phyloP scores from a whole-genome alignment of 2,797 vertebrate species.

The Amblyraja radiata region DNA sequence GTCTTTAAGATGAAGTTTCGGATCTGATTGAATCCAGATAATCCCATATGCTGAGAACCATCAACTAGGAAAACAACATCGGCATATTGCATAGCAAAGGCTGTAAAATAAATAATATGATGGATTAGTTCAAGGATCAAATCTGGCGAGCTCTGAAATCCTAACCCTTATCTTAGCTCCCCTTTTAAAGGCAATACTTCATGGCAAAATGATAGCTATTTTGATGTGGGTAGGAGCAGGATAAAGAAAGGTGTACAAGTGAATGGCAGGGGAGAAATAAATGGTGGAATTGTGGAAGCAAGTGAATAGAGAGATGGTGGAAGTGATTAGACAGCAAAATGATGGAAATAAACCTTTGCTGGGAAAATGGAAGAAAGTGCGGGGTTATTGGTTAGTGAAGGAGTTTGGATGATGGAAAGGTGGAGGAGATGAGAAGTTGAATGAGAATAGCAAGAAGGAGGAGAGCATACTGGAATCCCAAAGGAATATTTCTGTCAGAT shows the following conservation, averaged over 20 bases:
- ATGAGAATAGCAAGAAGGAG: background rate
- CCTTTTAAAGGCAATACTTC: background rate
- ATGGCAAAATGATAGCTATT: background rate
- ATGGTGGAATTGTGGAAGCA: background rate
- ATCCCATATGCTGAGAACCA: constrained; percentile 47
- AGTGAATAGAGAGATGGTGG: background rate
- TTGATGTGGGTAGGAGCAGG: background rate
- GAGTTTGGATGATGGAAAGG: background rate
- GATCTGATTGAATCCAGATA: constrained; percentile 50
- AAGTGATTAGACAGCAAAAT: background rate
- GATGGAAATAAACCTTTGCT: background rate
- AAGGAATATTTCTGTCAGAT: background rate
- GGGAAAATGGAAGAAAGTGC: background rate
- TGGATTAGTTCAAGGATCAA: background rate
- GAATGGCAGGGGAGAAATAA: background rate
- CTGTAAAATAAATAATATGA: constrained; percentile 41
- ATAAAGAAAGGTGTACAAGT: background rate
- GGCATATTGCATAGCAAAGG: constrained; percentile 53
- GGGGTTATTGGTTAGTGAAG: background rate
- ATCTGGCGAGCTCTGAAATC: too few species aligned
- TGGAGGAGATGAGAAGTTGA: background rate
- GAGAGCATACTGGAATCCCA: background rate
- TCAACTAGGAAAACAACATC: constrained; percentile 74
- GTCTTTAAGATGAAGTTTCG: constrained; percentile 48
- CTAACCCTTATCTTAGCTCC: background rate